Conservation (phyloP, 2,113 vertebrate species). For the Elaphurus davidianus region DNA sequence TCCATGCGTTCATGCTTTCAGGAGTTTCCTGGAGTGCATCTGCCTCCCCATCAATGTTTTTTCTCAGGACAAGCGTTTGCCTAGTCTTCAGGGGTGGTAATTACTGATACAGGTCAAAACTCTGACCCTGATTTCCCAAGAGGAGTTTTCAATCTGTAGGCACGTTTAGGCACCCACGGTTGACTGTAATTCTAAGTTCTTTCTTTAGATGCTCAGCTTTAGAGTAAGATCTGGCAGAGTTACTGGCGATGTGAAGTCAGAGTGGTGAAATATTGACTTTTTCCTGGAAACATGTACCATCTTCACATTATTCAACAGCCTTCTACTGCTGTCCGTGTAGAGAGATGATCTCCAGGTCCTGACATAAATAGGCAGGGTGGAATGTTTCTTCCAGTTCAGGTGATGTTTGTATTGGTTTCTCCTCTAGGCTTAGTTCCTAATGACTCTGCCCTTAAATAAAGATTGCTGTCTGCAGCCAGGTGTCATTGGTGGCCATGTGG, state of each 20-base stretch:
- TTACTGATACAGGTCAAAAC: not conserved
- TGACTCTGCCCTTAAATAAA: not conserved
- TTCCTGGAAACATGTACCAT: not conserved
- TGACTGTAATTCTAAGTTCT: not conserved
- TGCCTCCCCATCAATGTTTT: not conserved
- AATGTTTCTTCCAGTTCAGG: not conserved
- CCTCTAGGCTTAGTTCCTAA: not conserved
- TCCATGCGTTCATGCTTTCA: fast-evolving
- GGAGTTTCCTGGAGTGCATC: not conserved
- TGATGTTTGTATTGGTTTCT: not conserved
- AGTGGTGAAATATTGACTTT: not conserved
- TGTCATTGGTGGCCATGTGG: not conserved
- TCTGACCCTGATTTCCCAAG: not conserved
- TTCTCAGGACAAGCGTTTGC: not conserved
- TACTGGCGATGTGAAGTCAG: not conserved
- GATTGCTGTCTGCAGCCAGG: not conserved
- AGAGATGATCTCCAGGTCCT: not conserved
- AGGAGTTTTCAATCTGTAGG: not conserved
- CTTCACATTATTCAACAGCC: not conserved
- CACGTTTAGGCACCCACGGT: not conserved
- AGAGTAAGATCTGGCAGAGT: not conserved
- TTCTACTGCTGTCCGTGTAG: not conserved
- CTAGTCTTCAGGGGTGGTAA: not conserved
- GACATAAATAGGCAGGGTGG: not conserved
- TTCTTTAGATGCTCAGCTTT: not conserved